phyloP scores from a whole-genome alignment of 2,113 vertebrate species.

The Cheilinus undulatus region DNA sequence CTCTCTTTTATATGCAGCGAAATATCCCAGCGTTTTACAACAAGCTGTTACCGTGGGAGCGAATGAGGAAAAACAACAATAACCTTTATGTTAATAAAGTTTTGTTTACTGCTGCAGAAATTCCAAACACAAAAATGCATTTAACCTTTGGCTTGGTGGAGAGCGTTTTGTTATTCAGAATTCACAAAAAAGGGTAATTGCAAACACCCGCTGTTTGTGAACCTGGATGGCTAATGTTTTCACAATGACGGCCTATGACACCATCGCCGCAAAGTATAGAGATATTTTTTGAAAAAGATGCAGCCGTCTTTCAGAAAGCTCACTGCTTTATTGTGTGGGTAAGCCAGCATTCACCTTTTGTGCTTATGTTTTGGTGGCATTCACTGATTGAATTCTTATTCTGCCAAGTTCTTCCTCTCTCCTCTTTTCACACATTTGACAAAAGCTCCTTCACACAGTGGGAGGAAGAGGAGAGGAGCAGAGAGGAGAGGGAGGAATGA shows the following conservation, averaged over 20 bases:
- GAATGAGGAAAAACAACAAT: conserved; percentile 17
- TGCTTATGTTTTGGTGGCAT: conserved; percentile 53
- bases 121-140: not conserved
- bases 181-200: conserved; percentile 21
- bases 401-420: conserved; percentile 49
- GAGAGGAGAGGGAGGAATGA: conserved; percentile 15
- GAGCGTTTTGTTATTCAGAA: conserved; percentile 12
- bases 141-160: conserved; percentile 18
- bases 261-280: conserved; percentile 16
- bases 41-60: not conserved
- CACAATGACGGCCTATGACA: conserved; percentile 17
- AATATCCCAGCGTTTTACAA: not conserved
- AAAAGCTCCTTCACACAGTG: conserved; percentile 56
- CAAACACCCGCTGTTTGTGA: conserved; percentile 16
- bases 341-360: conserved; percentile 50
- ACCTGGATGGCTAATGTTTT: conserved; percentile 16
- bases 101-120: not conserved
- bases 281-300: conserved; percentile 34
- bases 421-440: conserved; percentile 65
- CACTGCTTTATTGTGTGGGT: conserved; percentile 49
- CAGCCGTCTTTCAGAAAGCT: conserved; percentile 33
- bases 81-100: conserved; percentile 3
- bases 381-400: conserved; percentile 68
- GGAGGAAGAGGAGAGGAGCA: conserved; percentile 3
- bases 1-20: not conserved